Evolutionary conservation across 2,797 vertebrate species (phyloP).

Genomic region (Centropyge bicolor): DNA sequence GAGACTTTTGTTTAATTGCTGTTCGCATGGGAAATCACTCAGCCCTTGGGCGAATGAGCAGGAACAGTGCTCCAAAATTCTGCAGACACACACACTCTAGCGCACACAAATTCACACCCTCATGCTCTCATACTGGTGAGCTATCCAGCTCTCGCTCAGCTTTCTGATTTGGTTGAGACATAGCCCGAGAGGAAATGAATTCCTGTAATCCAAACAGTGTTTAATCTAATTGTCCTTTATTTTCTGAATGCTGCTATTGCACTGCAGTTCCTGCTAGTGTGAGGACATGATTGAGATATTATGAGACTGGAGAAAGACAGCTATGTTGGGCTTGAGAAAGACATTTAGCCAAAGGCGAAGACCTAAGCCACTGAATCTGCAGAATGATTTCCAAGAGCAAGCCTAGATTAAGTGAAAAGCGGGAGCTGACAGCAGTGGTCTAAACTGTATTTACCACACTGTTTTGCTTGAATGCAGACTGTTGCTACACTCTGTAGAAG

Average conservation of each 20-base stretch:
- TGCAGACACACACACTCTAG: constrained; percentile 35
- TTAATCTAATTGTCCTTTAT: constrained; percentile 45
- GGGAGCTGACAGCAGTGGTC: constrained; percentile 34
- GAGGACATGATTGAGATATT: constrained; percentile 22
- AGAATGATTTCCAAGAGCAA: constrained; percentile 28
- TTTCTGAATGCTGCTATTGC: constrained; percentile 30
- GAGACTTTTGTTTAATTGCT: constrained; percentile 78
- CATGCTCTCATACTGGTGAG: constrained; percentile 10
- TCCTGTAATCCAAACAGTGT: constrained; percentile 50
- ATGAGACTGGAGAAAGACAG: constrained; percentile 11
- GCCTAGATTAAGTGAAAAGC: constrained; percentile 25
- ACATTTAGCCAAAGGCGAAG: constrained; percentile 26
- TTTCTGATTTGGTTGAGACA: constrained; percentile 49
- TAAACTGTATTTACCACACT: constrained; percentile 33
- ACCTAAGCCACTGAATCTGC: constrained; percentile 19
- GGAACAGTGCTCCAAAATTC: constrained; percentile 46
- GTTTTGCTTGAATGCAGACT: constrained; percentile 40
- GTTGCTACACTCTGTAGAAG: constrained; percentile 41
- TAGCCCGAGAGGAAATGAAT: constrained; percentile 39
- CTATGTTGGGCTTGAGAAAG: constrained; percentile 21
- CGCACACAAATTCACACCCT: constrained; percentile 26
- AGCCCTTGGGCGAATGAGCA: constrained; percentile 61
- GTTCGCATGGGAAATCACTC: constrained; percentile 70
- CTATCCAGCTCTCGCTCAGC: constrained; percentile 22
- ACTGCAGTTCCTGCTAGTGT: constrained; percentile 5